Base-by-base conservation (phyloP, 2,797 vertebrate genomes). In the Buceros bicornis region DNA sequence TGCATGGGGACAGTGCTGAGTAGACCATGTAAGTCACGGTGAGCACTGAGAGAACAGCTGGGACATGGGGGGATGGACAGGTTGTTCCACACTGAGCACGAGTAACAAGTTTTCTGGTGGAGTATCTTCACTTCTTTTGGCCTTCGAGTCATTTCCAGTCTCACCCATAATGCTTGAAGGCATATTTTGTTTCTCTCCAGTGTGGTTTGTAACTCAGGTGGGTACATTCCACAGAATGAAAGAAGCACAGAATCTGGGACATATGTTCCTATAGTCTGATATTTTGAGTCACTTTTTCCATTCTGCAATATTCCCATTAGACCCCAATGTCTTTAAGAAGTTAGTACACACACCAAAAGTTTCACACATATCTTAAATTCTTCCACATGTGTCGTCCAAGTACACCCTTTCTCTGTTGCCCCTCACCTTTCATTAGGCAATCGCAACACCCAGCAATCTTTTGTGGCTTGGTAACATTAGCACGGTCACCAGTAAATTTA, bases 1-100 rank as follows among this genome's bases (percentile, higher is more conserved):
- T 64, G 47, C 31, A 42, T 0, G 1, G 13, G 21, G 22, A 28
- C 16, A 8, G 13, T 9, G 50, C 29, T 37, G 51, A 60, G 45
- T 37, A 82, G 58, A 43, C 22, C 29, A 15, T 1, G 1, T 29
- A 15, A 18, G 31, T 43, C 42, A 25, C 2, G 5, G 6, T 19
- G 22, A 70, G 56, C 57, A 43, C 42, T 35, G 54, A 57, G n/a
- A 67, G 13, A 51, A 17, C 35, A 64, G 50, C 28, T 35, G 56
- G 18, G 37, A 64, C 22, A 13, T 21, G 15, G 12, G 1, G 4
- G 15, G 8, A 21, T 0, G 0, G 56, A 60, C 26, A 20, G 7
- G 31, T 58, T 74, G 33, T 70, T 81, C 40, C 33, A 50, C 8
- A 6, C 8, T 16, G 8, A 66, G 15, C 18, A 56, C n/a, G 13